These are phyloP conservation scores for Fregata magnificens DNA, from an alignment of 2,113 vertebrate species.

Conservation along the genomic window DNA sequence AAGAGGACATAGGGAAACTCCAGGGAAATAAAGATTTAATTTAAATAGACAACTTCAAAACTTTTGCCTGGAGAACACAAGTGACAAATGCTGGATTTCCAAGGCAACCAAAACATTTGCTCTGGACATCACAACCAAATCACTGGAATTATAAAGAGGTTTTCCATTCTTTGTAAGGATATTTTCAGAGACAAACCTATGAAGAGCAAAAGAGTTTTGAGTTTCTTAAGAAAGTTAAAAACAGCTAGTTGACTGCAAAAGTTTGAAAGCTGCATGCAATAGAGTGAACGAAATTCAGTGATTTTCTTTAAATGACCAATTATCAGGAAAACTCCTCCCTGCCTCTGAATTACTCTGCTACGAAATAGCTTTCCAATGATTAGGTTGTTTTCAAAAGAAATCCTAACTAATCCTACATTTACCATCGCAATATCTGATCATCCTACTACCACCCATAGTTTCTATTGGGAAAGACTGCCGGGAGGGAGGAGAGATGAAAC, in stretches of 20 bases:
- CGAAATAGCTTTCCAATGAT: not conserved
- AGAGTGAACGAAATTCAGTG: not conserved
- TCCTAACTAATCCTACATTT: not conserved
- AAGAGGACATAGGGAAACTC: not conserved
- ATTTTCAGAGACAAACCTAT: not conserved
- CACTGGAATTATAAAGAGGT: not conserved
- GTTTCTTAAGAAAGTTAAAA: not conserved
- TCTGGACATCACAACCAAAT: not conserved
- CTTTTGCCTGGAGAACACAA: not conserved
- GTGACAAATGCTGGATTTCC: not conserved
- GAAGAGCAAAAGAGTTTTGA: not conserved
- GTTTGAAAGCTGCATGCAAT: not conserved
- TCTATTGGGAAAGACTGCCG: accelerated
- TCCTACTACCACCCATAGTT: not conserved
- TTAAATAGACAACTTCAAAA: constrained; percentile 37
- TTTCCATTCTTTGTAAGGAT: not conserved
- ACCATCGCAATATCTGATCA: not conserved
- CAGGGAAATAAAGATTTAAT: not conserved
- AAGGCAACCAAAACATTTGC: not conserved
- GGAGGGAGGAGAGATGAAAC: not conserved
- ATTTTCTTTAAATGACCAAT: not conserved
- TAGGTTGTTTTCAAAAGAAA: not conserved
- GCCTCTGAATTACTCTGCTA: not conserved
- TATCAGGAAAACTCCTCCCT: not conserved
- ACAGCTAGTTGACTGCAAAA: not conserved